Evolutionary conservation across 2,113 vertebrate genomes (phyloP).

Genomic region (Nipponia nippon): DNA sequence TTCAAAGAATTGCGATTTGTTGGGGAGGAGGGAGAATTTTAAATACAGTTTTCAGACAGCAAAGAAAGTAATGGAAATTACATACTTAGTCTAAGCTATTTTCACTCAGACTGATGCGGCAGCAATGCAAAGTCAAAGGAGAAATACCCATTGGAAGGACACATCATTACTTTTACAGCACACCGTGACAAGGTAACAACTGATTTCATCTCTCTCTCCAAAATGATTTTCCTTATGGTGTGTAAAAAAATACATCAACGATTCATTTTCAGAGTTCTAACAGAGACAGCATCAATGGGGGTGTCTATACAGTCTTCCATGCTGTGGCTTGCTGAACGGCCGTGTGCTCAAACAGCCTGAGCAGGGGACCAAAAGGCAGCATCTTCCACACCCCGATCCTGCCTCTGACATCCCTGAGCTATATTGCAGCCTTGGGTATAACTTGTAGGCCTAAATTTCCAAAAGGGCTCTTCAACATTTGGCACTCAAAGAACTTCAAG

Average conservation of each 20-base stretch:
- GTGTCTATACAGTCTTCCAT: neutral
- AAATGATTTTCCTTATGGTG: neutral
- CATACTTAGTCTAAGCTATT: neutral
- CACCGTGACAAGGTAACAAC: slow-evolving; percentile 70
- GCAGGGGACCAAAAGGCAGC: neutral
- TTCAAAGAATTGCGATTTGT: neutral
- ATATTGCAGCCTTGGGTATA: neutral
- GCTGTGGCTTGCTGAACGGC: neutral
- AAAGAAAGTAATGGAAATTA: neutral
- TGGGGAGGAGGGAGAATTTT: neutral
- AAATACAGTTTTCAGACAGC: neutral
- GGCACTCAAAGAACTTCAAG: neutral
- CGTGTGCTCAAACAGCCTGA: neutral
- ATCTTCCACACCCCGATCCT: neutral
- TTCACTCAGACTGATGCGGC: slow-evolving; percentile 62
- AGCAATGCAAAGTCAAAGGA: slow-evolving; percentile 73
- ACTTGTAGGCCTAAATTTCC: neutral
- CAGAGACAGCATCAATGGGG: too few relatives aligned
- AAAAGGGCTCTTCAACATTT: neutral
- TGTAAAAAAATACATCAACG: neutral
- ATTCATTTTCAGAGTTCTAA: neutral
- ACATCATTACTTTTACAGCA: slow-evolving; percentile 61
- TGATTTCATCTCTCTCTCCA: neutral
- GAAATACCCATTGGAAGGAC: slow-evolving; percentile 64
- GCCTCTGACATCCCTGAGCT: neutral